Percentiles rank a stretch among this genome's conserved stretches.
phyloP scores from a whole-genome alignment of 2,113 vertebrate genomes.

The Labrus mixtus region DNA sequence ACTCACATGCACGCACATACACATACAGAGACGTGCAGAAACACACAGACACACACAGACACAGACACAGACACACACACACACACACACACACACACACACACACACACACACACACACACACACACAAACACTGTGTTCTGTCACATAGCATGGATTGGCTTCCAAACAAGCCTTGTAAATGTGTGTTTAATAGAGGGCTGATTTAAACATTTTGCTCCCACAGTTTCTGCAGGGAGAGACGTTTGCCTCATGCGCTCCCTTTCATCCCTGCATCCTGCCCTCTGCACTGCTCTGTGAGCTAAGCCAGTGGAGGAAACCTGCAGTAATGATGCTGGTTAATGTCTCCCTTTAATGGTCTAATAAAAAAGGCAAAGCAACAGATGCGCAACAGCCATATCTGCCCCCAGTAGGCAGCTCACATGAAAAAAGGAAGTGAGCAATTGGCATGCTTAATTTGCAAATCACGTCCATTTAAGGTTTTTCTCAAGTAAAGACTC shows the following conservation, averaged over 20 bases:
- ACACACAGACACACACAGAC: slow-evolving; percentile 12
- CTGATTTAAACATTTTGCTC: slow-evolving; percentile 71
- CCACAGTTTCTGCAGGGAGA: slow-evolving; percentile 56
- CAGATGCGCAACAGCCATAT: slow-evolving; percentile 77
- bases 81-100: slow-evolving; percentile 11
- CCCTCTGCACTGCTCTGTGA: slow-evolving; percentile 64
- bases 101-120: slow-evolving; percentile 2
- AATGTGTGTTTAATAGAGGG: slow-evolving; percentile 76
- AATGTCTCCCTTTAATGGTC: slow-evolving; percentile 74
- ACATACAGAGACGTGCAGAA: too few relatives aligned
- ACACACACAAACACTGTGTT: slow-evolving; percentile 46
- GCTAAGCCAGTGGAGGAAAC: slow-evolving; percentile 68
- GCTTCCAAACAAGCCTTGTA: slow-evolving; percentile 71
- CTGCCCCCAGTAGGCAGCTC: slow-evolving; percentile 50
- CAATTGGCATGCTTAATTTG: slow-evolving; percentile 72
- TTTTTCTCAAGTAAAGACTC: slow-evolving; percentile 49
- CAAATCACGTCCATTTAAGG: slow-evolving; percentile 55
- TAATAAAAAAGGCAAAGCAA: slow-evolving; percentile 75
- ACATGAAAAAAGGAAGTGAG: slow-evolving; percentile 68
- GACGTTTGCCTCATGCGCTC: slow-evolving; percentile 55
- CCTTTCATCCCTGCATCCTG: slow-evolving; percentile 75
- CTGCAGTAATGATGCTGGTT: slow-evolving; percentile 76
- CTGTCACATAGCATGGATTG: slow-evolving; percentile 63
- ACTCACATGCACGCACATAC: slow-evolving; percentile 17
- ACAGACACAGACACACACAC: slow-evolving; percentile 9